phyloP scores from a whole-genome alignment of 2,888 invertebrate species.

The Neuroscelio doddi region DNA sequence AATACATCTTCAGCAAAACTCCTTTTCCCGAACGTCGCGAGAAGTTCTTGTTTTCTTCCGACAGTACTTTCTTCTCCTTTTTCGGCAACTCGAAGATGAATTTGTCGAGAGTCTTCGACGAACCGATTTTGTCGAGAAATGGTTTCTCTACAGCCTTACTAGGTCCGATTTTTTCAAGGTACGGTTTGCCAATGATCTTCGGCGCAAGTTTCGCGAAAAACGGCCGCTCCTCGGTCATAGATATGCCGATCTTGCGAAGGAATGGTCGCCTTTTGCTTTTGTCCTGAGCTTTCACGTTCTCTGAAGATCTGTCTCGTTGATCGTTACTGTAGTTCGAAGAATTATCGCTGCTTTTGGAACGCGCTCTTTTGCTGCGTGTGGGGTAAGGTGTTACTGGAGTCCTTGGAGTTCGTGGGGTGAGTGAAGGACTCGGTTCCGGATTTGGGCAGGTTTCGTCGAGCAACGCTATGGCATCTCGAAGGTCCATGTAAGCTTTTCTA shows the following conservation, averaged over 20 bases:
- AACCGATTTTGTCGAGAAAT: constrained; percentile 65
- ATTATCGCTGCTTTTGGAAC: constrained; percentile 69
- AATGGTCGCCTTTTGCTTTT: constrained; percentile 64
- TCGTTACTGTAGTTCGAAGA: constrained; percentile 68
- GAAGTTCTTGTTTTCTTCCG: constrained; percentile 13
- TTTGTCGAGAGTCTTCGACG: constrained; percentile 66
- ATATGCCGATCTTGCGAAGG: constrained; percentile 67
- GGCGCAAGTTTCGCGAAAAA: constrained; percentile 63
- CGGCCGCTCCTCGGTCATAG: constrained; percentile 67
- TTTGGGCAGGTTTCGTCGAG: constrained; percentile 70
- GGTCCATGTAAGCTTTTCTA: constrained; percentile 68
- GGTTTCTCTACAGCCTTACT: constrained; percentile 66
- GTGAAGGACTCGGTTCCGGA: constrained; percentile 63
- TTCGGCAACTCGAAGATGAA: constrained; percentile 61
- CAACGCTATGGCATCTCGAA: constrained; percentile 66
- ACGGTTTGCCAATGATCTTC: constrained; percentile 66
- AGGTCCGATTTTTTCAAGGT: constrained; percentile 67
- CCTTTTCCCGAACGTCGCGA: constrained; percentile 62
- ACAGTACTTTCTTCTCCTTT: constrained; percentile 12
- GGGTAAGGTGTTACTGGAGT: constrained; percentile 66
- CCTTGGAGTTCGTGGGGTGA: constrained; percentile 65
- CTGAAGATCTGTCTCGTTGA: constrained; percentile 57
- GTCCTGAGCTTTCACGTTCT: constrained; percentile 48
- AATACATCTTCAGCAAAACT: constrained; percentile 67
- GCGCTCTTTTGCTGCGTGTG: constrained; percentile 58